Conservation (phyloP, 2,113 vertebrate genomes). For the Odobenus rosmarus region DNA sequence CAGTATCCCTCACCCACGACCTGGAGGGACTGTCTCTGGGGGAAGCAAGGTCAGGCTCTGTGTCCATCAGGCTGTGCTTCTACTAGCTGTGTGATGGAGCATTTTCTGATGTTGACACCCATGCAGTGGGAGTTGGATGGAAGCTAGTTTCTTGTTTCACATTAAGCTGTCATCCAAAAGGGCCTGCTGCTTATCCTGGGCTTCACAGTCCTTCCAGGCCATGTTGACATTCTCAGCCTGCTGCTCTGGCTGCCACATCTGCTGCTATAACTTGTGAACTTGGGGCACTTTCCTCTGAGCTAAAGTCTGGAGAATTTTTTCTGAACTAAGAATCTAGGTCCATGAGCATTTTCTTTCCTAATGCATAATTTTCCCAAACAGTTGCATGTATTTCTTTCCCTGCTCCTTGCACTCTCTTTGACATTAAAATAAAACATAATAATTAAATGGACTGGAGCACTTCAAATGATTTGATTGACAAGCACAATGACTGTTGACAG, state of each 20-base stretch:
- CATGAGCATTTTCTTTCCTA: not conserved
- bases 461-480: constrained; percentile 56
- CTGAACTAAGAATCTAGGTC: constrained; percentile 38
- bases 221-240: not conserved
- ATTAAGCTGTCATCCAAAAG: constrained; percentile 70
- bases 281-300: not conserved
- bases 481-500: constrained; percentile 58
- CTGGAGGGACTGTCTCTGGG: constrained; percentile 66
- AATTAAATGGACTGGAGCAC: constrained; percentile 40
- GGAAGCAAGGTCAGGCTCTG: constrained; percentile 60
- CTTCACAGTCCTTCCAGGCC: not conserved
- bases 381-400: constrained; percentile 13
- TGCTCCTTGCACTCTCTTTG: constrained; percentile 36
- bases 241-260: not conserved
- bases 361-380: constrained; percentile 53
- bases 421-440: constrained; percentile 59
- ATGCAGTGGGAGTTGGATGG: not conserved
- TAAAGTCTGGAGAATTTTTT: not conserved
- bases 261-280: constrained; percentile 20
- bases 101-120: constrained; percentile 75
- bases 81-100: constrained; percentile 70
- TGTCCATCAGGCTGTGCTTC: constrained; percentile 71
- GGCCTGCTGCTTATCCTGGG: constrained; percentile 43
- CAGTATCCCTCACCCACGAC: constrained; percentile 75
- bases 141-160: constrained; percentile 52